Conservation (phyloP, 2,113 vertebrate species). For the Pangasianodon gigas region DNA sequence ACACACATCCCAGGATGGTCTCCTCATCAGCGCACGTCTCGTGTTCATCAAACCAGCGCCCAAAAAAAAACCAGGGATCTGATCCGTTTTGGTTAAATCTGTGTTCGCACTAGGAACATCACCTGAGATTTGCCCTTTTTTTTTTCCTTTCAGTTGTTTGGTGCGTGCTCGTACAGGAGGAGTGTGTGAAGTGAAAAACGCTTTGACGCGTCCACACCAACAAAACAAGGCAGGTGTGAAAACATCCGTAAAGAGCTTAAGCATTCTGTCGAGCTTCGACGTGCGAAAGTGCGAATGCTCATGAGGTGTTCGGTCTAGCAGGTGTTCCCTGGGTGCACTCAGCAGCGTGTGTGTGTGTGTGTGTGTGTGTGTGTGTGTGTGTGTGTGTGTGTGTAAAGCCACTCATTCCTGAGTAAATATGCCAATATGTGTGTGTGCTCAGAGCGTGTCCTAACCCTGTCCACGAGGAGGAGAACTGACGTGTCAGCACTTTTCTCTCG, state of each 20-base stretch:
- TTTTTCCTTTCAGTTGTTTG: background rate
- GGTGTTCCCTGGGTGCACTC: background rate
- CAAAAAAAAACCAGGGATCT: background rate
- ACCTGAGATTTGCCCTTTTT: background rate
- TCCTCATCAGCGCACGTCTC: background rate
- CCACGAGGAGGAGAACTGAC: conserved; percentile 15
- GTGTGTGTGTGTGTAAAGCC: background rate
- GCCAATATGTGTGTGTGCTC: background rate
- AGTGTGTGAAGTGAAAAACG: background rate
- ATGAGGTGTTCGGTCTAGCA: background rate
- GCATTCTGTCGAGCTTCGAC: background rate
- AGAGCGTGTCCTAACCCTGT: conserved; percentile 7
- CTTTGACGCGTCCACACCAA: background rate
- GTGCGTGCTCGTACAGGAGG: background rate
- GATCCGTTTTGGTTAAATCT: background rate
- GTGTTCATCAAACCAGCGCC: background rate
- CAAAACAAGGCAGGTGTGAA: background rate
- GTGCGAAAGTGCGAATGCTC: background rate
- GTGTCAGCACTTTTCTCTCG: conserved; percentile 16
- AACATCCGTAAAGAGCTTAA: background rate
- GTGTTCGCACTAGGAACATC: background rate
- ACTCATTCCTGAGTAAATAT: no score
- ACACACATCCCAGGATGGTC: background rate
- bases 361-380: background rate
- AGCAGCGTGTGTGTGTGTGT: background rate